Evolutionary conservation across 2,888 invertebrate species (phyloP).

Genomic region (Junonia oenone): DNA sequence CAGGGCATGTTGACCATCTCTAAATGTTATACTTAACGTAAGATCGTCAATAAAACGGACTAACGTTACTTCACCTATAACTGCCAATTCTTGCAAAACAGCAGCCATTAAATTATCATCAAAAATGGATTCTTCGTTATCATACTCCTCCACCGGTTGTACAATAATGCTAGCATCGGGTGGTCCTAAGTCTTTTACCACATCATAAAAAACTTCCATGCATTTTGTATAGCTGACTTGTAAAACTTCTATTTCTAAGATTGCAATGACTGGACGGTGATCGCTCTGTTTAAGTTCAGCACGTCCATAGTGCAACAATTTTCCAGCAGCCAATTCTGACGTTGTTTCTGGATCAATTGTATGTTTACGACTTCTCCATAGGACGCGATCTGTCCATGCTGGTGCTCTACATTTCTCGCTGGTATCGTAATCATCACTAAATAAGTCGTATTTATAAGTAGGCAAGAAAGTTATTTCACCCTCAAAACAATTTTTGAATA

Average conservation of each 20-base stretch:
- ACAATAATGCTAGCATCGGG: slow-evolving; percentile 96
- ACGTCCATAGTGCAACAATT: slow-evolving; percentile 92
- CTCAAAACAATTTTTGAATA: slow-evolving; percentile 96
- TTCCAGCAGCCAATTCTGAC: slow-evolving; percentile 87
- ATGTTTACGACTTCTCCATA: slow-evolving; percentile 92
- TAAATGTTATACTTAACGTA: slow-evolving; percentile 94
- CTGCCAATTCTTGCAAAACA: slow-evolving; percentile 88
- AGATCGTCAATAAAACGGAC: slow-evolving; percentile 91
- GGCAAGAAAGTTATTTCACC: slow-evolving; percentile 95
- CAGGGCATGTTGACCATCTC: slow-evolving; percentile 92
- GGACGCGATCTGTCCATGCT: slow-evolving; percentile 98
- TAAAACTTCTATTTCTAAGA: slow-evolving; percentile 92
- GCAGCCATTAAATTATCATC: slow-evolving; percentile 90
- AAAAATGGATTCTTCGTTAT: slow-evolving; percentile 81
- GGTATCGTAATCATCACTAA: slow-evolving; percentile 99
- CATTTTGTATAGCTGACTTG: slow-evolving; percentile 88
- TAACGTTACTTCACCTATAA: slow-evolving; percentile 93
- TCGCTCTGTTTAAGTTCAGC: slow-evolving; percentile 98
- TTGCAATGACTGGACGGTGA: slow-evolving; percentile 96
- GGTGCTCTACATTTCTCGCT: slow-evolving; percentile 98
- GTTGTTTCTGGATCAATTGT: slow-evolving; percentile 83
- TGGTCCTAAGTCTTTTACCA: slow-evolving; percentile 93
- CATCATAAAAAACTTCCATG: slow-evolving; percentile 89
- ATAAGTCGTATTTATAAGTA: slow-evolving; percentile 99
- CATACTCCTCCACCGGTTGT: slow-evolving; percentile 55